These are phyloP conservation scores for Acronicta psi DNA, from an alignment of 2,888 invertebrate species.

Conservation along the genomic window DNA sequence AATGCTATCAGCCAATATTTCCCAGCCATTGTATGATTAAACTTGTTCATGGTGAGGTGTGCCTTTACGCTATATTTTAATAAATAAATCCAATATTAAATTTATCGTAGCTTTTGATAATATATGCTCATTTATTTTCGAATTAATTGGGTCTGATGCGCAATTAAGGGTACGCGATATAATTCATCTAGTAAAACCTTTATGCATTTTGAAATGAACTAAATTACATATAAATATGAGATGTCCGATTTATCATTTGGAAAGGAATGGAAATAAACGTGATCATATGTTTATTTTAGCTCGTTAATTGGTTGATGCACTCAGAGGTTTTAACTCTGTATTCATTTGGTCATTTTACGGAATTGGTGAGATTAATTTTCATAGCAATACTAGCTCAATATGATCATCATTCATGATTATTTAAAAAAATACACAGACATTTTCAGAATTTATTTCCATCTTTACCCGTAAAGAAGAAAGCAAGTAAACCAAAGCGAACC, in stretches of 20 bases:
- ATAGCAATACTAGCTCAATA: too few species aligned
- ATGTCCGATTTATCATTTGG: neutral
- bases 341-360: conserved; percentile 11
- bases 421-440: neutral
- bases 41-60: conserved; percentile 13
- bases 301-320: conserved; percentile 1
- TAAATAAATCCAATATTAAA: conserved; percentile 15
- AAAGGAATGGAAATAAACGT: neutral
- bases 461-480: conserved; percentile 16
- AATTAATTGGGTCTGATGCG: conserved; percentile 27
- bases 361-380: too few species aligned
- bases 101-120: conserved; percentile 14
- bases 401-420: too few species aligned
- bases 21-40: conserved; percentile 27
- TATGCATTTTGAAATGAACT: conserved; percentile 10
- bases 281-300: neutral
- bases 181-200: conserved; percentile 12
- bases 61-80: conserved; percentile 21
- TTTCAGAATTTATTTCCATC: conserved; percentile 35
- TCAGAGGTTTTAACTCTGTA: neutral
- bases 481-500: conserved; percentile 12
- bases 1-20: conserved; percentile 9
- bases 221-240: neutral
- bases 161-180: conserved; percentile 17
- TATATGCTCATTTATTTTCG: conserved; percentile 26